Percentiles rank a stretch among this genome's conserved stretches.
phyloP scores from a whole-genome alignment of 2,888 invertebrate species.

The Folsomia manolachei region DNA sequence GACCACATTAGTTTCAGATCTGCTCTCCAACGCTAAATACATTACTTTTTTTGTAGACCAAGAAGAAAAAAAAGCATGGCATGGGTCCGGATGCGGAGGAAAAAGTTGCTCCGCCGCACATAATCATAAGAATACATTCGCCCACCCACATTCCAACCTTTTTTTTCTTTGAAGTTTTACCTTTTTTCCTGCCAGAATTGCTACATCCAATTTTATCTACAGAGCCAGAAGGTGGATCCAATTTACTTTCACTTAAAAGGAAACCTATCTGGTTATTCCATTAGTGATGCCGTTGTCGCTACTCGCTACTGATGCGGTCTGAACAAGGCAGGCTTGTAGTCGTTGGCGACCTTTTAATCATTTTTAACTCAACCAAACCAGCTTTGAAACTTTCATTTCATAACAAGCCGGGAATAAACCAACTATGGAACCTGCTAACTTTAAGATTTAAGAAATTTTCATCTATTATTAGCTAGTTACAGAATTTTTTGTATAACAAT shows the following conservation, averaged over 20 bases:
- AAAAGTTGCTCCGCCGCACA: neutral
- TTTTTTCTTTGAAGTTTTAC: conserved; percentile 20
- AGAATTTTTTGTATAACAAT: no score
- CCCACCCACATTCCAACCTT: conserved; percentile 3
- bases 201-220: conserved; percentile 22
- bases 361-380: neutral
- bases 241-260: conserved; percentile 22
- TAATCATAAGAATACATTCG: conserved; percentile 21
- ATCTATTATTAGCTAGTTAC: no score
- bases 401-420: no score
- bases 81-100: neutral
- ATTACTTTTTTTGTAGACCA: neutral
- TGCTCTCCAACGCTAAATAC: neutral
- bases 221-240: conserved; percentile 22
- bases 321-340: no score
- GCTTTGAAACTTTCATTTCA: neutral
- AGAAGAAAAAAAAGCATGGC: neutral
- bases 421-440: no score
- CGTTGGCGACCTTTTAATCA: neutral
- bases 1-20: neutral
- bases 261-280: conserved; percentile 21
- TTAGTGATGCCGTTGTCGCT: no score
- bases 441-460: no score
- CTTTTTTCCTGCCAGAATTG: conserved; percentile 17
- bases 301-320: no score